A percentile compares a stretch with the other conserved stretches of the same genome.
Evolutionary conservation across 2,113 vertebrate species (phyloP).

Genomic region (Porphyrio hochstetteri): DNA sequence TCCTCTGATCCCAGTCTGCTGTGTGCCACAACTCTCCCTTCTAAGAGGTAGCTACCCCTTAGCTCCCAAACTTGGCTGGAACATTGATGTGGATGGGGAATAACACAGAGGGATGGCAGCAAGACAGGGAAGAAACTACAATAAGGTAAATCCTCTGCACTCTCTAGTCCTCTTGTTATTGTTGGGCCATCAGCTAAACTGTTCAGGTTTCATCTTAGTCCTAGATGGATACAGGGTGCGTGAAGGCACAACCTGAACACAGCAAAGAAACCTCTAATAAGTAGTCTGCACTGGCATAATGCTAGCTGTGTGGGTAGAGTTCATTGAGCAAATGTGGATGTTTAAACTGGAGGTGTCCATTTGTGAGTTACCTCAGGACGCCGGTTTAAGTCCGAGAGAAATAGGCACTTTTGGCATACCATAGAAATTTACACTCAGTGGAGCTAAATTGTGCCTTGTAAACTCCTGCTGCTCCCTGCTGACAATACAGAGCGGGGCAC

Average conservation of each 20-base stretch:
- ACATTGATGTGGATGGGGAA: neutral
- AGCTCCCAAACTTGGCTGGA: neutral
- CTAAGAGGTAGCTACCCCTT: accelerated
- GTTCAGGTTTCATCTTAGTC: neutral
- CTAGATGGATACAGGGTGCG: neutral
- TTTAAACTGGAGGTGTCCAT: neutral
- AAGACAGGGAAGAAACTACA: neutral
- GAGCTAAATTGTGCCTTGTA: neutral
- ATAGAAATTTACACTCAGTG: constrained; percentile 18
- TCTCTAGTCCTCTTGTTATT: neutral
- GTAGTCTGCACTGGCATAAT: neutral
- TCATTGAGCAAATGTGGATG: neutral
- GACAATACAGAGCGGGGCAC: neutral
- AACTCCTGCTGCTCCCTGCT: neutral
- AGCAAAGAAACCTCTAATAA: neutral
- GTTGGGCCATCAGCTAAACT: neutral
- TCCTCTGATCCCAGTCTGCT: neutral
- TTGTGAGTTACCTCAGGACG: neutral
- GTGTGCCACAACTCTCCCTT: neutral
- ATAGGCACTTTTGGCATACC: neutral
- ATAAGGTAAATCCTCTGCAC: neutral
- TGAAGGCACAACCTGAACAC: neutral
- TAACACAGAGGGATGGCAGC: neutral
- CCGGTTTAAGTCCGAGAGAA: neutral
- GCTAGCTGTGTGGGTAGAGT: neutral